Conservation (phyloP, 2,888 invertebrate species). For the Eristalis arbustorum region DNA sequence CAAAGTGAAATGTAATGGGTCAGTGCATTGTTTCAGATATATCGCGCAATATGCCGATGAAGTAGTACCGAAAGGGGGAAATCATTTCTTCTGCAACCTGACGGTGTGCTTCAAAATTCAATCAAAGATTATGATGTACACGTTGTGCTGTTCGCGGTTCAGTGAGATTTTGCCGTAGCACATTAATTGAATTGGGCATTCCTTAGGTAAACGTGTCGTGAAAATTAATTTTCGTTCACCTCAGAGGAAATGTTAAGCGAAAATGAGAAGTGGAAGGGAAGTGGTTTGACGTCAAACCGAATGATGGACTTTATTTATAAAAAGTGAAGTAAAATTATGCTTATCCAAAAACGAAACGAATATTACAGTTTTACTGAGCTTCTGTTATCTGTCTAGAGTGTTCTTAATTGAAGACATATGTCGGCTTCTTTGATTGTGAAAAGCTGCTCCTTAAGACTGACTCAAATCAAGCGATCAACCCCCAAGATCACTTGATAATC, state of each 20-base stretch:
- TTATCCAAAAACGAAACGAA: no score
- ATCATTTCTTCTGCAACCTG: slow-evolving; percentile 11
- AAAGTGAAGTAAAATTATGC: no score
- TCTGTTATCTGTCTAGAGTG: no score
- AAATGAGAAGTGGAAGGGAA: not conserved
- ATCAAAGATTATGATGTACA: slow-evolving; percentile 36
- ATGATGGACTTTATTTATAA: no score
- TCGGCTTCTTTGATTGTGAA: not conserved
- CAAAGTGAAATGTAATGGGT: slow-evolving; percentile 44
- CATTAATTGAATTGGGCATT: slow-evolving; percentile 7
- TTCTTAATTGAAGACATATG: not conserved
- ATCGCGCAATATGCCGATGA: slow-evolving; percentile 10
- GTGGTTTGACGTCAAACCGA: not conserved
- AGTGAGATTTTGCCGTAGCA: slow-evolving; percentile 2
- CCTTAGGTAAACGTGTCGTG: not conserved
- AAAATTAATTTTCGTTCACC: slow-evolving; percentile 7
- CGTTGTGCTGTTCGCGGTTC: slow-evolving; percentile 2
- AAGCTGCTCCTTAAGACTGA: not conserved
- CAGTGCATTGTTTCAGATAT: slow-evolving; percentile 42
- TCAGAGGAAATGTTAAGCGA: not conserved
- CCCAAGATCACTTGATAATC: not conserved
- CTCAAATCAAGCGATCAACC: slow-evolving; percentile 1
- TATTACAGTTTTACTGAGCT: no score
- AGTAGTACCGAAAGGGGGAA: not conserved
- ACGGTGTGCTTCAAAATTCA: slow-evolving; percentile 20